Percentiles rank a stretch among this genome's conserved stretches.
Evolutionary conservation across 2,888 invertebrate genomes (phyloP).

Genomic region (Euphydryas editha): DNA sequence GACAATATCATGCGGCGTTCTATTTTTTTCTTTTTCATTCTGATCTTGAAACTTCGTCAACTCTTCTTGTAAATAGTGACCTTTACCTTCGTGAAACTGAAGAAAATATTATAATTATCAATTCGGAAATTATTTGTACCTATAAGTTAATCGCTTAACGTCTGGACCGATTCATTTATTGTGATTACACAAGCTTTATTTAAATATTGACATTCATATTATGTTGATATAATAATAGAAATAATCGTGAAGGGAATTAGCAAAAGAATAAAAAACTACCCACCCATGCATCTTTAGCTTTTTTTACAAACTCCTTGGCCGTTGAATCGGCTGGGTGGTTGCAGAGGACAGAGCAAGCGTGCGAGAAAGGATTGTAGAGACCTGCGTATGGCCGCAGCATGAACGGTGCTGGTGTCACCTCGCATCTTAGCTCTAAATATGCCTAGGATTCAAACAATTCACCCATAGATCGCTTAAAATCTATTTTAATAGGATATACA

Average conservation of each 20-base stretch:
- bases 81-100: conserved; percentile 68
- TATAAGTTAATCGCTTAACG: no score
- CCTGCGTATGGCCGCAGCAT: conserved; percentile 91
- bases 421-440: conserved; percentile 79
- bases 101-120: conserved; percentile 8
- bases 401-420: conserved; percentile 88
- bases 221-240: no score
- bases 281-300: conserved; percentile 89
- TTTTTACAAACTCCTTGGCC: conserved; percentile 87
- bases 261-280: conserved; percentile 35
- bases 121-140: no score
- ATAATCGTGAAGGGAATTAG: neutral
- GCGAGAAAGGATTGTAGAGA: conserved; percentile 91
- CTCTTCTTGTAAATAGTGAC: conserved; percentile 65
- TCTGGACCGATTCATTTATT: no score
- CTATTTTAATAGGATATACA: neutral
- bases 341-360: conserved; percentile 91
- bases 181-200: no score
- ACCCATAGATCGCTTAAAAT: neutral
- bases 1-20: conserved; percentile 85
- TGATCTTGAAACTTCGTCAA: conserved; percentile 66
- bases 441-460: conserved; percentile 46
- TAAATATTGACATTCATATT: no score
- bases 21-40: conserved; percentile 69
- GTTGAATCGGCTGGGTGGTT: conserved; percentile 92